Conservation (phyloP, 2,888 invertebrate species). For the Spisula solida region DNA sequence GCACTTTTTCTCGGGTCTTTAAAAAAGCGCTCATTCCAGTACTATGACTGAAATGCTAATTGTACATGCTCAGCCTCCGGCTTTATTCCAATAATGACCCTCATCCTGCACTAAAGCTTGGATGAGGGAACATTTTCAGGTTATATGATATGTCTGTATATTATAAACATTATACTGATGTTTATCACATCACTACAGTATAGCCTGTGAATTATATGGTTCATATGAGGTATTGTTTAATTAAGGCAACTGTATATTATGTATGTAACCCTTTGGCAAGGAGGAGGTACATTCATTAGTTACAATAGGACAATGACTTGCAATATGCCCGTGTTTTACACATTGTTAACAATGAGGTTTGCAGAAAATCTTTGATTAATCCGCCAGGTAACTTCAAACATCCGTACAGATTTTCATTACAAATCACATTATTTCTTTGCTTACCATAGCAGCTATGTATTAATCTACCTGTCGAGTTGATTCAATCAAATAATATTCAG, state of each 20-base stretch:
- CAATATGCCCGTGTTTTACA: neutral
- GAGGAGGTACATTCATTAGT: neutral
- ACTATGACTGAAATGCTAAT: too few relatives aligned
- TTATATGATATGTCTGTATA: neutral
- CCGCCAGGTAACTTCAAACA: neutral
- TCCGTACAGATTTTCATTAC: neutral
- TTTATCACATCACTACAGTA: neutral
- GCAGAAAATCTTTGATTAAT: constrained; percentile 18
- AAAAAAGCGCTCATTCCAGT: too few relatives aligned
- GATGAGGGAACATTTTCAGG: too few relatives aligned
- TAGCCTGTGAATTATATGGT: neutral
- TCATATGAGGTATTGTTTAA: neutral
- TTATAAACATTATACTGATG: neutral
- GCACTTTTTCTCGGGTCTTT: too few relatives aligned
- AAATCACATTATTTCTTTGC: constrained; percentile 13
- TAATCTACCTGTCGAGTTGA: constrained; percentile 15
- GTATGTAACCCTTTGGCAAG: constrained; percentile 8
- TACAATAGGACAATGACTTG: constrained; percentile 2
- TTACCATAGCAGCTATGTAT: neutral
- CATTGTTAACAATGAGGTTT: constrained; percentile 24
- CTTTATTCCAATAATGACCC: too few relatives aligned
- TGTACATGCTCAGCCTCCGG: too few relatives aligned
- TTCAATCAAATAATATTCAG: constrained; percentile 30
- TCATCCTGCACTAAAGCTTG: too few relatives aligned
- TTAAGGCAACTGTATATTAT: neutral